Evolutionary conservation across 2,797 vertebrate species (phyloP).

Genomic region (Muscicapa striata): DNA sequence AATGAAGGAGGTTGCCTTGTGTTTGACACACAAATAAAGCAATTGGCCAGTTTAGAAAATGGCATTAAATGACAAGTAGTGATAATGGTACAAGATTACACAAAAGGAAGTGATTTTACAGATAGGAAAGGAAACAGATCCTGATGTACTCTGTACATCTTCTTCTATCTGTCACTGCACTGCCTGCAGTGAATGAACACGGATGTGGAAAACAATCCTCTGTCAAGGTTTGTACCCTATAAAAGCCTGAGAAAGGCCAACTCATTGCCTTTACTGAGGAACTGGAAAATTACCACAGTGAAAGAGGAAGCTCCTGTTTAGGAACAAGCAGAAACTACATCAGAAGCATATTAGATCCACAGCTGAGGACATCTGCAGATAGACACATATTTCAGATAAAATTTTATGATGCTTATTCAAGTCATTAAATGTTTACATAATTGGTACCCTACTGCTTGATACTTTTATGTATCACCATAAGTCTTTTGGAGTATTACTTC

Average conservation of each 20-base stretch:
- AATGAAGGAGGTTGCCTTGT: not conserved
- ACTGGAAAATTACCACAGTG: not conserved
- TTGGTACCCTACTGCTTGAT: not conserved
- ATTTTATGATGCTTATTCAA: not conserved
- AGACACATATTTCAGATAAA: not conserved
- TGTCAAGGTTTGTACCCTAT: not conserved
- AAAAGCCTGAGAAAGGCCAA: not conserved
- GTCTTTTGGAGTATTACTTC: not conserved
- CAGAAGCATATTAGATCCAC: not conserved
- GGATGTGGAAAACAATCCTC: not conserved
- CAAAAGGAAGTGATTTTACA: not conserved
- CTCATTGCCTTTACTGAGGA: not conserved
- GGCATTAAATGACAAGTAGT: not conserved
- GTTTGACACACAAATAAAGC: not conserved
- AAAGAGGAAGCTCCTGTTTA: not conserved
- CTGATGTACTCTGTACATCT: not conserved
- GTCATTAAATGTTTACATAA: not conserved
- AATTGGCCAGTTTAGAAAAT: not conserved
- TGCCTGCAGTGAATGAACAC: not conserved
- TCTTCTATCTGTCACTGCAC: not conserved
- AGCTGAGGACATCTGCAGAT: not conserved
- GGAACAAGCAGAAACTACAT: not conserved
- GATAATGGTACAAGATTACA: not conserved
- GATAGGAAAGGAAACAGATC: not conserved
- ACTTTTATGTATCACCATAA: not conserved